Evolutionary conservation across 2,113 vertebrate genomes (phyloP), one percentile per base, ranked within the genome.

Genomic region (Petrocephalus microphthalmus): DNA sequence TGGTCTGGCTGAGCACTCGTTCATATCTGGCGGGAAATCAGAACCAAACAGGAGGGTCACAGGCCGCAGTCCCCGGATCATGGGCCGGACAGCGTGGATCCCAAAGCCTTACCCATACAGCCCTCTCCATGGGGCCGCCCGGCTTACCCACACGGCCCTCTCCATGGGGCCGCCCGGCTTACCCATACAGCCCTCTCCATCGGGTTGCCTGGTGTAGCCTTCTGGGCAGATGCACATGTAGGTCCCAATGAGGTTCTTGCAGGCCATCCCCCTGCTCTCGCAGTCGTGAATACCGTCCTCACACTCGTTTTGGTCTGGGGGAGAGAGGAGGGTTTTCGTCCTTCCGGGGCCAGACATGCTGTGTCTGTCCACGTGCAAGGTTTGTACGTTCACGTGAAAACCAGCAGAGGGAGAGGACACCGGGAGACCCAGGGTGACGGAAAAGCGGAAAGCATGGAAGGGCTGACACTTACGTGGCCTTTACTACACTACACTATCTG

Each of bases 181-280:
- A 99, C 98, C 98, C 17, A 97, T 91, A 11, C 98, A 99, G 33
- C 96, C 95, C 2, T 99, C 97, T 87, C 97, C 97, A 0, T 96
- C 94, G 0, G 96, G 97, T n/a, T 94, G 94, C 5, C 96, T 95
- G 37, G 96, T 96, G 92, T 96, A 99, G 86, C 98, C 98, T 8
- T 97, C 96, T 2, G 96, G 90, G 74, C 98, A 99, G 93, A 99
- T 99, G 92, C 98, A 99, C 96, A 99, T 98, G 86, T 96, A 99
- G 2, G 97, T 98, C 89, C 98, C 98, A 2, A 99, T 99, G 60
- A 99, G 95, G 92, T 99, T 99, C 94, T 99, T 99, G 93, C 98
- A 99, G 86, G 94, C 95, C 98, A 99, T 99, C 67, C 97, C 97
- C 91, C 97, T 97, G 84, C 96, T 95, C 33, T 95, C 94, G 91